Evolutionary conservation across 1,140 invertebrate species (phyloP).

Genomic region (Bursaphelenchus mucronatus): DNA sequence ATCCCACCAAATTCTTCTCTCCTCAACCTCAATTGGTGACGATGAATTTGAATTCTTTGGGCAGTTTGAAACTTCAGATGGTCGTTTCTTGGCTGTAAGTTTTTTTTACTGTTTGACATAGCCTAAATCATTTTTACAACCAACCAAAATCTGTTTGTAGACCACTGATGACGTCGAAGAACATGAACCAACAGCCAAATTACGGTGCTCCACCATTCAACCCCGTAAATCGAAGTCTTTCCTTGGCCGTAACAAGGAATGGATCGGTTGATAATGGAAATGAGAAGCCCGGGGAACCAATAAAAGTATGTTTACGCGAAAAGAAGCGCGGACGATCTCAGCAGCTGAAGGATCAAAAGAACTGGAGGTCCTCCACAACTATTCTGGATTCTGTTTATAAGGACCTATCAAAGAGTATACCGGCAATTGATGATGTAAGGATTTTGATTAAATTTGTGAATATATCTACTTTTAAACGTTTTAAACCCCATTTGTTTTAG

Average conservation of each 20-base stretch:
- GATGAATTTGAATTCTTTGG: conserved; percentile 68
- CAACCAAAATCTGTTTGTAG: conserved; percentile 8
- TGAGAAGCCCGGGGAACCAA: conserved; percentile 1
- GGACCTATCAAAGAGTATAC: conserved; percentile 51
- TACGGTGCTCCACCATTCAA: too few species aligned
- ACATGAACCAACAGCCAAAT: too few species aligned
- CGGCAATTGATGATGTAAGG: conserved; percentile 57
- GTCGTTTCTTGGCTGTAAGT: conserved; percentile 69
- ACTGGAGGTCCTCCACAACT: conserved; percentile 57
- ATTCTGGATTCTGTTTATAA: conserved; percentile 53
- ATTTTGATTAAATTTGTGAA: neutral
- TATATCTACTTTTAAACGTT: neutral
- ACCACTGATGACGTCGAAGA: conserved; percentile 38
- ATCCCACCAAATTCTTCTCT: conserved; percentile 67
- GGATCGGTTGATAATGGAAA: neutral
- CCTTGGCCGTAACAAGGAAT: conserved; percentile 22
- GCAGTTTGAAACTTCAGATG: conserved; percentile 69
- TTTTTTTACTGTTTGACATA: neutral
- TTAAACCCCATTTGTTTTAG: conserved; percentile 20
- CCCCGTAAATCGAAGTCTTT: neutral
- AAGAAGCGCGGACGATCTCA: conserved; percentile 47
- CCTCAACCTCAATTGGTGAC: conserved; percentile 69
- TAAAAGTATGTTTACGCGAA: conserved; percentile 49
- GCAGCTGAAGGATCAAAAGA: conserved; percentile 37
- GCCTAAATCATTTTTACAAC: neutral